Evolutionary conservation across 1,140 invertebrate genomes (phyloP).

Genomic region (Drosophila biarmipes): DNA sequence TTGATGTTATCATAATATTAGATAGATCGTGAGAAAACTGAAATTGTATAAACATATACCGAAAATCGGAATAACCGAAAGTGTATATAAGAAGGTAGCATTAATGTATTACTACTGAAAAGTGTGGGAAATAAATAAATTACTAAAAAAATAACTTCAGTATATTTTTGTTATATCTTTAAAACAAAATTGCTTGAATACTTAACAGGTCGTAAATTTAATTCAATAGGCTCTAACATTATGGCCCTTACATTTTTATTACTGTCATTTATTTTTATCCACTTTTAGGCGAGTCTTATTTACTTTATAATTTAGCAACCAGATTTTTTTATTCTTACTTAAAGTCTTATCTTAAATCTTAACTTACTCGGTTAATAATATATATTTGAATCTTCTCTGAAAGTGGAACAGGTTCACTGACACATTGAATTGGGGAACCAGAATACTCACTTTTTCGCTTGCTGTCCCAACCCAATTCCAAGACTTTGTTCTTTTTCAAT

Average conservation of each 20-base stretch:
- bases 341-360: background rate
- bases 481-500: constrained; percentile 5
- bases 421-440: constrained; percentile 26
- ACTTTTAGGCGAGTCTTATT: background rate
- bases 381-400: background rate
- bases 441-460: background rate
- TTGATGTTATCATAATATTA: constrained; percentile 13
- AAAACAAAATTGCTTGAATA: no score
- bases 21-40: constrained; percentile 11
- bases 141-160: background rate
- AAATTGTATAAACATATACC: constrained; percentile 19
- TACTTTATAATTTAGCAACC: background rate
- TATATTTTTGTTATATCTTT: no score
- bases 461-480: constrained; percentile 20
- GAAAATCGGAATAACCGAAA: constrained; percentile 13
- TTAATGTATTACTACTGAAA: constrained; percentile 1
- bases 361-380: background rate
- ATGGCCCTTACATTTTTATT: background rate
- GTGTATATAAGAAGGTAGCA: constrained; percentile 5
- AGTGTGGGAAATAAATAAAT: background rate
- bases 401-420: constrained; percentile 13
- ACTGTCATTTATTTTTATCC: background rate
- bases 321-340: background rate
- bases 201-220: no score
- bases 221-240: background rate